These are phyloP conservation scores for Cryptomyrus ogoouensis DNA, from an alignment of 2,113 vertebrate genomes.

Conservation along the genomic window DNA sequence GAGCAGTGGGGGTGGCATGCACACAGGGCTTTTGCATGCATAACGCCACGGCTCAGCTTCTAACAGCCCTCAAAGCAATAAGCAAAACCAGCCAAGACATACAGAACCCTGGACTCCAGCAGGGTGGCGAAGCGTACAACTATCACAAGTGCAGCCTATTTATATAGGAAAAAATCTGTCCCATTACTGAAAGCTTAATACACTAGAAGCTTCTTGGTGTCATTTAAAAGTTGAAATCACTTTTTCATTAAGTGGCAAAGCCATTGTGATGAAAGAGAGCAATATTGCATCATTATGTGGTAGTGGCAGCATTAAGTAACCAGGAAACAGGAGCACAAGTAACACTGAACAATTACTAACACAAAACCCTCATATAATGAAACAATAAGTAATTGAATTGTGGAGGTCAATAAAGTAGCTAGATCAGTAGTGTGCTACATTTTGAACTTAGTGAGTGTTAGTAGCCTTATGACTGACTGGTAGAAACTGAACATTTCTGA, in stretches of 20 bases:
- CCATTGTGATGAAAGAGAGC: neutral
- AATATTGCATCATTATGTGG: neutral
- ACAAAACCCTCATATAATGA: neutral
- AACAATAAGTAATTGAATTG: neutral
- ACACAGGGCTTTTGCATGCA: neutral
- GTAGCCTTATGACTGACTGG: neutral
- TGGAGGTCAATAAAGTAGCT: neutral
- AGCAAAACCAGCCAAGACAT: neutral
- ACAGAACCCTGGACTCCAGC: neutral
- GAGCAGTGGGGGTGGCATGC: neutral
- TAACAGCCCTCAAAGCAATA: neutral
- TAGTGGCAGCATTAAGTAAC: neutral
- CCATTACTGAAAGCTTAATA: neutral
- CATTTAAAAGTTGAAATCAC: neutral
- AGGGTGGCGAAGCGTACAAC: neutral
- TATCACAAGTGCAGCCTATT: neutral
- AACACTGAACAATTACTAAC: neutral
- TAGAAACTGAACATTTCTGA: neutral
- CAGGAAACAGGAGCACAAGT: neutral
- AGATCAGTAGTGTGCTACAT: neutral
- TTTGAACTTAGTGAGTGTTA: neutral
- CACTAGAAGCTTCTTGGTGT: neutral
- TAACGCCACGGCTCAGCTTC: neutral
- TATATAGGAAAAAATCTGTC: neutral
- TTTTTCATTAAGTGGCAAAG: neutral